Evolutionary conservation across 2,797 vertebrate species (phyloP), one percentile per base, ranked within the genome.

Genomic region (Orestias chungarensis): DNA sequence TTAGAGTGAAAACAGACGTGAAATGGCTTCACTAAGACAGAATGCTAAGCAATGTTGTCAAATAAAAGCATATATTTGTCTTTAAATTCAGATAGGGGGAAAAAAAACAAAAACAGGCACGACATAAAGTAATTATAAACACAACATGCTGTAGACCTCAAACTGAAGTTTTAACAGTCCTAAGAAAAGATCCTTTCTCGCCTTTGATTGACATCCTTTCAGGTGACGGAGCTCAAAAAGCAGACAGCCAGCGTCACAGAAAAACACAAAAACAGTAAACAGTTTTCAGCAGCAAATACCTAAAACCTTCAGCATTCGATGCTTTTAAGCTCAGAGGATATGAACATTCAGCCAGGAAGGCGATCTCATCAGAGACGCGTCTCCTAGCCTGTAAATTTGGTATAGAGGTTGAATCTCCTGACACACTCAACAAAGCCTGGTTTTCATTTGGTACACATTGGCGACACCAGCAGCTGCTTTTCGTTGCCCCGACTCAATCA

Each of bases 1-100:
- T 94, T 95, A 95, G 94, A 95, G 95, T 97, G 96, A 96, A 96
- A 96, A 95, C 92, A 93, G 93, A 96, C 94, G 91, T 94, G 93
- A 96, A 95, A 93, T 94, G 90, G 86, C 90, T 92, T 95, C 95
- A 95, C 95, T 94, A 94, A 93, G 95, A 96, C 95, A 95, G 87
- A 95, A 95, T 94, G 95, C 94, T 96, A 96, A 96, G 95, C 95
- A 95, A 95, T 91, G 90, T 93, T 95, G 94, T 94, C 93, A 94
- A 95, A 95, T 95, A 93, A 95, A 93, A 91, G 83, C 86, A 85
- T 81, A 82, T 81, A 87, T 80, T 90, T 84, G 85, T 92, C 91
- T 65, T 93, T 80, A 87, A 89, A 94, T 87, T 90, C 88, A 79
- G 84, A 62, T n/a, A n/a, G n/a, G n/a, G 90, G 91, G 80, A 73